These are phyloP conservation scores for Drosophila subobscura DNA, from an alignment of 1,140 invertebrate species.

Conservation along the genomic window DNA sequence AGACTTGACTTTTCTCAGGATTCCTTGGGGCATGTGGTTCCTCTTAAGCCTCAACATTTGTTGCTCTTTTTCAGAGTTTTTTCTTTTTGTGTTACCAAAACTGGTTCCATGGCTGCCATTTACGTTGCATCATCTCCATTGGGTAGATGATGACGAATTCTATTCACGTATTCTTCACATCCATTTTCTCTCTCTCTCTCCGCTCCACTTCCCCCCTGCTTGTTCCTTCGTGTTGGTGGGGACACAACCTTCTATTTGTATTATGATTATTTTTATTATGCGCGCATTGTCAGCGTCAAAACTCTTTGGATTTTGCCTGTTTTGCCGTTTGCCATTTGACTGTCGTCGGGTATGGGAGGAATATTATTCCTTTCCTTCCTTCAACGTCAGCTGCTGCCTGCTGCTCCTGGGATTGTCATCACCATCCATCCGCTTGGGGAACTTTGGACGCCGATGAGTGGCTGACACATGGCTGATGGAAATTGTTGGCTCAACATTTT, in stretches of 20 bases:
- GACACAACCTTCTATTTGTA: constrained; percentile 20
- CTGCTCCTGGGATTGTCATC: constrained; percentile 18
- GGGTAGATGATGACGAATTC: constrained; percentile 16
- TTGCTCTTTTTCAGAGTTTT: too few species aligned
- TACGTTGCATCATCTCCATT: constrained; percentile 30
- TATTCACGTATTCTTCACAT: constrained; percentile 23
- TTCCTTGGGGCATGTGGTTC: too few species aligned
- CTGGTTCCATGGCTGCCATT: constrained; percentile 24
- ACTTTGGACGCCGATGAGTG: neutral
- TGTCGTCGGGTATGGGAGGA: neutral
- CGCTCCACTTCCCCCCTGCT: constrained; percentile 1
- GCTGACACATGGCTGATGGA: too few species aligned
- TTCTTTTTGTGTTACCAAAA: neutral
- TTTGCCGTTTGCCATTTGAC: constrained; percentile 22
- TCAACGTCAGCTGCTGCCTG: constrained; percentile 3
- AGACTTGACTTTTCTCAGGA: too few species aligned
- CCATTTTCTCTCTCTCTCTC: constrained; percentile 18
- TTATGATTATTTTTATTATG: constrained; percentile 44
- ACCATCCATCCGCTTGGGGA: constrained; percentile 7
- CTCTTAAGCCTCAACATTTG: too few species aligned
- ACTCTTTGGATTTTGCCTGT: constrained; percentile 19
- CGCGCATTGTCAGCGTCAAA: constrained; percentile 28
- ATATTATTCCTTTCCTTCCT: neutral
- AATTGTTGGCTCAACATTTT: too few species aligned
- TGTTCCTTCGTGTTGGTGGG: neutral